Evolutionary conservation across 2,888 invertebrate species (phyloP).

Genomic region (Chrysopilus asiliformis): DNA sequence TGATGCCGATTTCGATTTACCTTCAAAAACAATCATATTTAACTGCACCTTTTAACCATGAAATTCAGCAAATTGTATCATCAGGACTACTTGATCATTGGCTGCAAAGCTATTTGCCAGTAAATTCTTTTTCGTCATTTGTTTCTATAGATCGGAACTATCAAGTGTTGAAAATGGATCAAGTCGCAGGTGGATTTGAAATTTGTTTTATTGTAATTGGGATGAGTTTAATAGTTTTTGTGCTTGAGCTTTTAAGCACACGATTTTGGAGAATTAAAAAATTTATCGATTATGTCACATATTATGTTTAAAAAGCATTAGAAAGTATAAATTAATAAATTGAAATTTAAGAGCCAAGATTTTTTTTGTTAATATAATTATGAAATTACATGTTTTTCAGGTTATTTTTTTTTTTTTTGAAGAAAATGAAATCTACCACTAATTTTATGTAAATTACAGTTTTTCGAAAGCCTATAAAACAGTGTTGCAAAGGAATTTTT

Average conservation of each 20-base stretch:
- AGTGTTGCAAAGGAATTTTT: too few relatives aligned
- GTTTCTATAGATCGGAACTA: not conserved
- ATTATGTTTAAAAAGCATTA: too few relatives aligned
- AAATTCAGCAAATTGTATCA: not conserved
- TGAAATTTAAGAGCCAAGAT: too few relatives aligned
- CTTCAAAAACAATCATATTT: conserved; percentile 7
- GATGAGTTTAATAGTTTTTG: not conserved
- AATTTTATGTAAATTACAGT: too few relatives aligned
- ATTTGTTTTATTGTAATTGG: not conserved
- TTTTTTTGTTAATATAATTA: too few relatives aligned
- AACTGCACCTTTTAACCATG: not conserved
- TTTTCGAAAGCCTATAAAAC: too few relatives aligned
- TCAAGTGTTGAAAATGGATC: not conserved
- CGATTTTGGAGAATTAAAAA: not conserved
- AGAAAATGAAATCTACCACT: too few relatives aligned
- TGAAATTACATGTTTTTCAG: too few relatives aligned
- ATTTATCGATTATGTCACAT: not conserved
- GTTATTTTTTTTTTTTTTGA: too few relatives aligned
- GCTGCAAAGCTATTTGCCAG: not conserved
- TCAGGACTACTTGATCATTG: not conserved
- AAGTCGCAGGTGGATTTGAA: not conserved
- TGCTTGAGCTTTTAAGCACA: not conserved
- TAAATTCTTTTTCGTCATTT: too few relatives aligned
- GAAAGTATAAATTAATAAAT: too few relatives aligned
- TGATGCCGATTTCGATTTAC: not conserved